Percentiles rank a stretch among this genome's conserved stretches.
These are phyloP conservation scores for Mycalesis mineus DNA, from an alignment of 2,888 invertebrate genomes.

Conservation along the genomic window DNA sequence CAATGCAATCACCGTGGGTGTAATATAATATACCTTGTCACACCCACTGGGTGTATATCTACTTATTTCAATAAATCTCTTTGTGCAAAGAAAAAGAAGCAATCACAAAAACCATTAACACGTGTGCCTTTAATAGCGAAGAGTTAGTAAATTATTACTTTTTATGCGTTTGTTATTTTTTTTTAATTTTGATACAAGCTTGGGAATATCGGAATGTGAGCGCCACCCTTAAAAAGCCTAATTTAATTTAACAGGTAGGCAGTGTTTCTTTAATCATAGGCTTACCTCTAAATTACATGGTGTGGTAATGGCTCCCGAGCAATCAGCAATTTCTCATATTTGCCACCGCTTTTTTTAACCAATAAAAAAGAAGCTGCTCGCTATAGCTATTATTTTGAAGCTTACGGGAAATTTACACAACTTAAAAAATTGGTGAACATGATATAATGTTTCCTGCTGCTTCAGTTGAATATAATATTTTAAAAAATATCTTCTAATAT, in stretches of 20 bases:
- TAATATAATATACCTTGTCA: conserved; percentile 14
- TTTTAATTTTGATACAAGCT: conserved; percentile 48
- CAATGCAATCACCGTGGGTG: conserved; percentile 15
- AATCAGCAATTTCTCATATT: conserved; percentile 76
- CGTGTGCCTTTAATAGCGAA: conserved; percentile 62
- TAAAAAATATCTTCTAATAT: no score
- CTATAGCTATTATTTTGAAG: conserved; percentile 27
- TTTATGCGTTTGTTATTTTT: conserved; percentile 44
- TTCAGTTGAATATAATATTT: not conserved
- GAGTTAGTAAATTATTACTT: conserved; percentile 63
- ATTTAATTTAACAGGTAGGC: conserved; percentile 79
- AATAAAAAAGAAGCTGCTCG: conserved; percentile 50
- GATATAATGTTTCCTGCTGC: not conserved
- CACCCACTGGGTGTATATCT: conserved; percentile 27
- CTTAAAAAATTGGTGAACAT: not conserved
- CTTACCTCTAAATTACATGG: conserved; percentile 71
- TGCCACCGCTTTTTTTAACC: conserved; percentile 65
- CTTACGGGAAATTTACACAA: conserved; percentile 5
- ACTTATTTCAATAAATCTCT: conserved; percentile 29
- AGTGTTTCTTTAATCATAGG: conserved; percentile 74
- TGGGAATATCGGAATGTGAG: conserved; percentile 56
- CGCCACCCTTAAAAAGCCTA: conserved; percentile 74
- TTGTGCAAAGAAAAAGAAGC: conserved; percentile 29
- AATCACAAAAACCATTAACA: conserved; percentile 63
- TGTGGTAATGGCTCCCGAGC: conserved; percentile 69